Base-by-base conservation (phyloP, 2,113 vertebrate species). In the Empidonax alnorum region DNA sequence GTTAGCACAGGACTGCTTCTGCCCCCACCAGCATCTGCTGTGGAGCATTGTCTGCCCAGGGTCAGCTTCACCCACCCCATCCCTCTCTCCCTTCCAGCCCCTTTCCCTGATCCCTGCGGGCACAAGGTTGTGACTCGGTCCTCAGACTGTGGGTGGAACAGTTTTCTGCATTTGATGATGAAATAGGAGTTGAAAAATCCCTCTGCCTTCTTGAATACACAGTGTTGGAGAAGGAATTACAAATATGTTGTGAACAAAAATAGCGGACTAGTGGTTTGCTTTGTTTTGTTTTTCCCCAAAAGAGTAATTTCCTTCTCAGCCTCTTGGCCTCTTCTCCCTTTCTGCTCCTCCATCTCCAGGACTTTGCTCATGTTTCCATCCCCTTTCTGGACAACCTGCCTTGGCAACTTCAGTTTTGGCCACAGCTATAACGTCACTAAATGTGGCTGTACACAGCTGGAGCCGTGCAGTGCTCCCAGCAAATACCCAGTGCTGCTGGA, bases 1-100 rank as follows among this genome's bases (percentile, higher is more conserved):
- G 8, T 71, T 62, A 22, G 73, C 0, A 2, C 63, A 7, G 68
- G 33, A 72, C 55, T 49, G 15, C 39, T 71, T 20, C 63, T 91
- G 72, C 67, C 16, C 1, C 39, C 7, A 3, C 59, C 66, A 62
- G 46, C 52, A 19, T 52, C 86, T 74, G 75, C 79, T 2, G 3
- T 0, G 12, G 30, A 66, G 71, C 28, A 0, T 20, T 1, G 0
- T 25, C 13, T 6, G 1, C 46, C 25, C 0, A 0, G 63, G 27
- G 16, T 46, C 1, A 4, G 50, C 27, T 58, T 61, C 44, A 0
- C 30, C 22, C 4, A 8, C 59, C 52, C 59, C 3, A 3, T 72
- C 91, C 30, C 2, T 1, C 20, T 39, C 33, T 4, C 46, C 6
- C 28, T 7, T 15, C 5, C 62, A 28, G 56, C 30, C 49, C 41